phyloP scores from a whole-genome alignment of 1,140 invertebrate genomes.

The Drosophila tristis region DNA sequence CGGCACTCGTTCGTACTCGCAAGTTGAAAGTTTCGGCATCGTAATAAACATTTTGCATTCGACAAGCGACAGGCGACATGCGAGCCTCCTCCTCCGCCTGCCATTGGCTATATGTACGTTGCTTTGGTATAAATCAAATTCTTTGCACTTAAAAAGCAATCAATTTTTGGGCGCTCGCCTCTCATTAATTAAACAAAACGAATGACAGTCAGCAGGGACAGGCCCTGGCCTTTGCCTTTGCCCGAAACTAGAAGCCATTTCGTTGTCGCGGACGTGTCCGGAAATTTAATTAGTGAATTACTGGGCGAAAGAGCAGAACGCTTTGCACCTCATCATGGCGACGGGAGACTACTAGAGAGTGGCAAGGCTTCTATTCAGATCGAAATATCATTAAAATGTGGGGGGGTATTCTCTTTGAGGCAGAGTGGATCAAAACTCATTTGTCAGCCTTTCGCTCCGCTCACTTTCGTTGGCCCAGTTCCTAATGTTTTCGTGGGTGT shows the following conservation, averaged over 20 bases:
- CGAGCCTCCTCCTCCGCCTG: neutral
- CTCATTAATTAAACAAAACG: conserved; percentile 62
- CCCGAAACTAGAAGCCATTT: conserved; percentile 30
- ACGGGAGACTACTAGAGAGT: neutral
- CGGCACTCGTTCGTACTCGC: conserved; percentile 31
- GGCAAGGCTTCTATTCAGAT: conserved; percentile 31
- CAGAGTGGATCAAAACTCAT: conserved; percentile 50
- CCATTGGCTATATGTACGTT: neutral
- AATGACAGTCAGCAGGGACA: conserved; percentile 22
- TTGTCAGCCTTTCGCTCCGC: conserved; percentile 55
- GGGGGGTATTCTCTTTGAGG: conserved; percentile 4
- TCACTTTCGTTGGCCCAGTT: conserved; percentile 36
- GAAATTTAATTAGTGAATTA: conserved; percentile 77
- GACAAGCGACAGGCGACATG: neutral
- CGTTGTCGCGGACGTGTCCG: conserved; percentile 49
- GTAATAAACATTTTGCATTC: conserved; percentile 24
- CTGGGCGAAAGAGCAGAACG: conserved; percentile 26
- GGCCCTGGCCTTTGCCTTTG: no score
- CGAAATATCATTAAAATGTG: conserved; percentile 45
- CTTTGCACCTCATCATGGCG: conserved; percentile 50
- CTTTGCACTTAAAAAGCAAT: conserved; percentile 71
- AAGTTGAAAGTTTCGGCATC: neutral
- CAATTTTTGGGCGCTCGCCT: conserved; percentile 32
- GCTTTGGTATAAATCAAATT: conserved; percentile 39
- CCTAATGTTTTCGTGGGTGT: conserved; percentile 25